These are phyloP conservation scores for Sarcophaga rosellei DNA, from an alignment of 2,888 invertebrate species.

Conservation along the genomic window DNA sequence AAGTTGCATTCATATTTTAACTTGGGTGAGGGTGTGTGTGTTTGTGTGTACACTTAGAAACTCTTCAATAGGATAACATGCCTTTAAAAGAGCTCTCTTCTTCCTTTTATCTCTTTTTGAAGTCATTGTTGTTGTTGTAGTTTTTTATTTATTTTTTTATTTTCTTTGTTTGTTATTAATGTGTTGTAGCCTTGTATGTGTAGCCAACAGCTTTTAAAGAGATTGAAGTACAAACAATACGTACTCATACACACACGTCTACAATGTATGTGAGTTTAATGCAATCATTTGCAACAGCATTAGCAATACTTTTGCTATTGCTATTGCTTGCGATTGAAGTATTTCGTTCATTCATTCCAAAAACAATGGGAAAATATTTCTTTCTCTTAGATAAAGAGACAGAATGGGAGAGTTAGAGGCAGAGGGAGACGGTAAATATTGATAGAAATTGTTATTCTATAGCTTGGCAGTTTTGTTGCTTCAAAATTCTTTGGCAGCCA, in stretches of 20 bases:
- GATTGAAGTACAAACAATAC: slow-evolving; percentile 23
- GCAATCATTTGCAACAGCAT: slow-evolving; percentile 17
- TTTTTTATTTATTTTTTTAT: not conserved
- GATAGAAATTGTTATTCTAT: not conserved
- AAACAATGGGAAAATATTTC: not conserved
- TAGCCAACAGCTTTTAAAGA: slow-evolving; percentile 31
- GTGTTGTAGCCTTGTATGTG: not conserved
- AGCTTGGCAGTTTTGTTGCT: too few species aligned
- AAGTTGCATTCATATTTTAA: not conserved
- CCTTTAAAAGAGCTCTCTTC: slow-evolving; percentile 30
- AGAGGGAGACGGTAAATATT: not conserved
- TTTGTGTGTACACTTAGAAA: not conserved
- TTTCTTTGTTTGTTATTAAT: not conserved
- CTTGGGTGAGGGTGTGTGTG: too few species aligned
- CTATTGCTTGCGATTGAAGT: not conserved
- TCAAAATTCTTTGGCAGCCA: too few species aligned
- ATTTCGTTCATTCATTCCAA: not conserved
- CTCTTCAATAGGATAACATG: slow-evolving; percentile 36
- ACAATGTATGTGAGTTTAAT: not conserved
- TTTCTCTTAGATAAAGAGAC: not conserved
- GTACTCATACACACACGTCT: not conserved
- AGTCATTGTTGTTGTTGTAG: slow-evolving; percentile 9
- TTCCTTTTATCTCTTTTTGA: slow-evolving; percentile 24
- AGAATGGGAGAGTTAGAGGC: too few species aligned
- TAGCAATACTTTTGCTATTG: not conserved